These are phyloP conservation scores for Cygnus olor DNA, from an alignment of 2,797 vertebrate species.

Conservation along the genomic window DNA sequence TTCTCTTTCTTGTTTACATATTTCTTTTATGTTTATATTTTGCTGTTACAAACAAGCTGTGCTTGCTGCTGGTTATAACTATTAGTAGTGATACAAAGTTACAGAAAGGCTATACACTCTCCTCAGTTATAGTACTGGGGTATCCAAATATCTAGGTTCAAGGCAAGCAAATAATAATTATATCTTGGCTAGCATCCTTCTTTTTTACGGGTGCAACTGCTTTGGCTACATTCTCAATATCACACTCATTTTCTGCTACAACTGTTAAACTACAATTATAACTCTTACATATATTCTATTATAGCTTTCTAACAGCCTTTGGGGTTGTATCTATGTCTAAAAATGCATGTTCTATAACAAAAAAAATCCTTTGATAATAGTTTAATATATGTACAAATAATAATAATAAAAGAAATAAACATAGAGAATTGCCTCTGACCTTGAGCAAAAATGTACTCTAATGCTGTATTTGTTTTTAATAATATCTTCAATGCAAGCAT, in stretches of 20 bases:
- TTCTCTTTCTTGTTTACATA: not conserved
- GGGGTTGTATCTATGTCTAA: not conserved
- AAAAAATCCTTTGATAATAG: not conserved
- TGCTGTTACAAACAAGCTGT: not conserved
- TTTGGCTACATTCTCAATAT: not conserved
- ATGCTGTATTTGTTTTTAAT: not conserved
- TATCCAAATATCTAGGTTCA: not conserved
- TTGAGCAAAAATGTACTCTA: not conserved
- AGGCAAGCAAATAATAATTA: not conserved
- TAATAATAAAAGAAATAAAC: not conserved
- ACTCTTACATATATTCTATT: not conserved
- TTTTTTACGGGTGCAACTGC: fast-evolving
- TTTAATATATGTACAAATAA: not conserved
- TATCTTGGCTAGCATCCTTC: not conserved
- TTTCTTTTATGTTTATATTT: not conserved
- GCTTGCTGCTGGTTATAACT: not conserved
- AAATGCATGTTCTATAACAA: not conserved
- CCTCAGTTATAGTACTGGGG: not conserved
- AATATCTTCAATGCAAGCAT: not conserved
- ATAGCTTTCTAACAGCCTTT: not conserved
- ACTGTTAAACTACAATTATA: not conserved
- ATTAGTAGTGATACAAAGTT: not conserved
- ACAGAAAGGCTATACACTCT: not conserved
- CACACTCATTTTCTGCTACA: not conserved
- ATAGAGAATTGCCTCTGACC: not conserved